Evolutionary conservation across 2,888 invertebrate genomes (phyloP), one percentile per base, ranked within the genome.

Genomic region (Plemyria rubiginata): DNA sequence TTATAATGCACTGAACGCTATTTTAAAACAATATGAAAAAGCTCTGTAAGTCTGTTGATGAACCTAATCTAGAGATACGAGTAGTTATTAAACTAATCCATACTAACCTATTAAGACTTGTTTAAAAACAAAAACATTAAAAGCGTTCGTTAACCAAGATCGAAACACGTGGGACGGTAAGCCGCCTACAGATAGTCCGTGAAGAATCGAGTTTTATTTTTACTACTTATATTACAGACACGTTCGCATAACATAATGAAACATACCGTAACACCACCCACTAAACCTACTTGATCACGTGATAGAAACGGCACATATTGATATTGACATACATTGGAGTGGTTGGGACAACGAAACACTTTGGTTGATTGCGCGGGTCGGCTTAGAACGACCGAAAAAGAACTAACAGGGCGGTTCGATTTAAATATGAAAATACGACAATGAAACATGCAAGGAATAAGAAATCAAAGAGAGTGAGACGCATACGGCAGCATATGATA

Each of bases 141-240:
- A 65, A 66, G 68, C 70, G 67, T 70, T n/a, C n/a, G 71, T 66
- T 71, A 67, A 77, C 68, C 73, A 32, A 50, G 54, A 69, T 62
- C 68, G 67, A 68, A 70, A 60, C 57, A 71, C 72, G 83, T 84
- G 78, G 81, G 82, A 62, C 64, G 61, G 71, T 71, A 73, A 70
- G 68, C 68, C 78, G 64, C 83, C 83, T 68, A 79, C 80, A 68
- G 55, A 59, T 55, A 70, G 63, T 66, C 76, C 72, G 64, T 78
- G 74, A 72, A 74, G 68, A 69, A 70, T 67, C 67, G 66, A 70
- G 70, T 71, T 67, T 70, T 70, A 67, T 70, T 70, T 66, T 60
- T 67, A 67, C 72, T 71, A 62, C 68, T 64, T 70, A 53, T 41
- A 64, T 68, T 65, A 71, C 67, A 58, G 67, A 46, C 51, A 46